Conservation (phyloP, 1,140 invertebrate species). For the Microplitis demolitor region DNA sequence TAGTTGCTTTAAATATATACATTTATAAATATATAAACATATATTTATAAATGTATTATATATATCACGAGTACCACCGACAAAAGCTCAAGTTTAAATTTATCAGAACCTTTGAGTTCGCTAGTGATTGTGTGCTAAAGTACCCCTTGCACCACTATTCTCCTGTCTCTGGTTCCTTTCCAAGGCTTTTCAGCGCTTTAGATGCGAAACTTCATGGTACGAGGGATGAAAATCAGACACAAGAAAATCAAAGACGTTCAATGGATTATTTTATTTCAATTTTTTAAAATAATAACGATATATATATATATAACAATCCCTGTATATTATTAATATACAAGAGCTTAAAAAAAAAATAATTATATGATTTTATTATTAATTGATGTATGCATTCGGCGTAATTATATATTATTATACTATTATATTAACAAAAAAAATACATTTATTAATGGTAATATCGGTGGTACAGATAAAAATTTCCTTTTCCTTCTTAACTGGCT, state of each 20-base stretch:
- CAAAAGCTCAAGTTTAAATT: slow-evolving; percentile 8
- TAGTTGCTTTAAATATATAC: slow-evolving; percentile 51
- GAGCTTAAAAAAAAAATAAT: not conserved
- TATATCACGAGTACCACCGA: slow-evolving; percentile 37
- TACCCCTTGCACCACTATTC: slow-evolving; percentile 5
- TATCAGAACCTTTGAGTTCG: slow-evolving; percentile 6
- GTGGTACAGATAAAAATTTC: not conserved
- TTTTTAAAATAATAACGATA: not conserved
- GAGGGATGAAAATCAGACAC: slow-evolving; percentile 5
- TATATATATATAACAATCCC: not conserved
- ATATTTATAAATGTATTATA: too few relatives aligned
- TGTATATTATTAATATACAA: too few relatives aligned
- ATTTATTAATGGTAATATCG: not conserved
- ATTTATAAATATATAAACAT: too few relatives aligned
- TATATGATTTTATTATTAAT: not conserved
- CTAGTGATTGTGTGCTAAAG: slow-evolving; percentile 19
- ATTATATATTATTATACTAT: too few relatives aligned
- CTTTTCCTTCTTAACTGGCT: slow-evolving; percentile 3
- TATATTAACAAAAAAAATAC: slow-evolving; percentile 9
- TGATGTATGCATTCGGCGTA: not conserved
- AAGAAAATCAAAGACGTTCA: slow-evolving; percentile 4
- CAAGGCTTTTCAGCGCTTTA: slow-evolving; percentile 27
- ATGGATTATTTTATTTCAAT: not conserved
- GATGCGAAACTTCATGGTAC: slow-evolving; percentile 22
- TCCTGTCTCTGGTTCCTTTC: not conserved